Evolutionary conservation across 1,140 invertebrate species (phyloP).

Genomic region (Akabosia matsudoensis): DNA sequence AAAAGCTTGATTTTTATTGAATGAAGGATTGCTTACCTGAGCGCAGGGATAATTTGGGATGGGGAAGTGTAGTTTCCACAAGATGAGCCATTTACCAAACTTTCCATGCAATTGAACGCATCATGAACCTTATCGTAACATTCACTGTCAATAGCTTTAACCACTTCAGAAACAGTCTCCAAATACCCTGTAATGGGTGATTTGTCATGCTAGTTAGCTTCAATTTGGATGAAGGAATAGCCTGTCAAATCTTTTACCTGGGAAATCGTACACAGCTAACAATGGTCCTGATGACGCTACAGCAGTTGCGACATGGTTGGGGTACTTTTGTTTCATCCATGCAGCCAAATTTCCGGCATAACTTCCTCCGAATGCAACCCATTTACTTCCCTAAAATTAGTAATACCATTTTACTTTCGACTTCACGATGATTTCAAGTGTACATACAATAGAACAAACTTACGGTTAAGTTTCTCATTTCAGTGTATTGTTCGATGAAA

Average conservation of each 20-base stretch:
- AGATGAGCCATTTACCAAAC: background rate
- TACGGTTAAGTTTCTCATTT: background rate
- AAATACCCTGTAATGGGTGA: conserved; percentile 24
- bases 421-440: background rate
- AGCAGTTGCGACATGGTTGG: conserved; percentile 16
- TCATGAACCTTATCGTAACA: conserved; percentile 6
- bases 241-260: no score
- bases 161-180: conserved; percentile 20
- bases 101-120: conserved; percentile 20
- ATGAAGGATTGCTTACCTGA: background rate
- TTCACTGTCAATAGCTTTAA: background rate
- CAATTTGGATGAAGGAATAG: background rate
- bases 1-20: background rate
- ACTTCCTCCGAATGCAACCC: conserved; percentile 16
- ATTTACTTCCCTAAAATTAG: background rate
- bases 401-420: background rate
- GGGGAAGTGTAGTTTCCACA: conserved; percentile 1
- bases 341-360: conserved; percentile 20
- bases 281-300: conserved; percentile 11
- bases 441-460: background rate
- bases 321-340: conserved; percentile 24
- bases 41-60: background rate
- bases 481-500: conserved; percentile 7
- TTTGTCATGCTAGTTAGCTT: background rate
- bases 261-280: conserved; percentile 9